Evolutionary conservation across 2,113 vertebrate genomes (phyloP), one percentile per base, ranked within the genome.

Genomic region (Garra rufa): DNA sequence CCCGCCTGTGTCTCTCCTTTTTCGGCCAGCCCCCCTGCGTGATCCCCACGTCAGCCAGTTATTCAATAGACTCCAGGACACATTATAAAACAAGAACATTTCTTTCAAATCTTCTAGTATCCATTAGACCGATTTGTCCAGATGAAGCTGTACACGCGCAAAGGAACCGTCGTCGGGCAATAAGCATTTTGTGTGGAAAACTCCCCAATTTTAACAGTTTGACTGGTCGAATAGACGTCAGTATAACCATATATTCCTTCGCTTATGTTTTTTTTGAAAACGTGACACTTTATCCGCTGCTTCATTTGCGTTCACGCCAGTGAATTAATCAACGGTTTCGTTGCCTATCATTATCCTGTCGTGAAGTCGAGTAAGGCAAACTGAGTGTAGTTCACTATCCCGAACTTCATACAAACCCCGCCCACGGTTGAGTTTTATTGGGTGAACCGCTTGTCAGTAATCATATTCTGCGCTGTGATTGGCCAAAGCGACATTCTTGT

Each of bases 301-400:
- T 50, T 41, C 4, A 11, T 28, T 21, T 57, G 76, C n/a, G 7
- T 24, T 44, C 15, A 50, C 57, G 4, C 44, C 65, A 70, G 63
- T 55, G 65, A 70, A 55, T 38, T 55, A 69, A 74, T 70, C 67
- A 30, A 41, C 41, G 76, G 73, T 78, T 81, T 52, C 78, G 74
- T 57, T 55, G 21, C 30, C 65, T 38, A 69, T 65, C 74, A 67
- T 85, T 71, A 83, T 88, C 84, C 86, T 85, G 76, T 82, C 65
- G 76, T 43, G 55, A 87, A 90, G 88, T 85, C 76, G 61, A 90
- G 79, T 76, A 81, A 85, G 91, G 59, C 89, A 93, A 92, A 92
- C 92, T 92, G 93, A 41, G 28, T 90, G 87, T 87, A 85, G 88
- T 91, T 91, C 88, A 89, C 91, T 90, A 90, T 90, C 88, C 86